Percentiles rank a stretch among this genome's conserved stretches.
These are phyloP conservation scores for Gerris buenoi DNA, from an alignment of 1,140 invertebrate species.

Conservation along the genomic window DNA sequence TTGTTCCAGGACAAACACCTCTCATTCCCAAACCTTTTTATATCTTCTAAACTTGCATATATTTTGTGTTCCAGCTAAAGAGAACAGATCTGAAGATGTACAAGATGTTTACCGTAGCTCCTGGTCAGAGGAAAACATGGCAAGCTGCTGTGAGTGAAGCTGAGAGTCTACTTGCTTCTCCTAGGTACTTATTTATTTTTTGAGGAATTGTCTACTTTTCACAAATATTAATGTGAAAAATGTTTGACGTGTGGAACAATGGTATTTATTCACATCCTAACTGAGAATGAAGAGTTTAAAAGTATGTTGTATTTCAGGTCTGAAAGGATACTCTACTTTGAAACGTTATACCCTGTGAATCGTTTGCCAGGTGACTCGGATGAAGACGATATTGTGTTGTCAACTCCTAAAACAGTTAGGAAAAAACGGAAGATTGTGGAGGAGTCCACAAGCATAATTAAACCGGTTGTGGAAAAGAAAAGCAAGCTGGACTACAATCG, in stretches of 20 bases:
- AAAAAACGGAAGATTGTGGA: not conserved
- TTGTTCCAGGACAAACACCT: too few relatives aligned
- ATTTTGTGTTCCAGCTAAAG: constrained; percentile 34
- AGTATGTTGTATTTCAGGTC: too few relatives aligned
- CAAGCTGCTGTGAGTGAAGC: constrained; percentile 43
- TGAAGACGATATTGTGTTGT: too few relatives aligned
- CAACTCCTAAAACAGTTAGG: too few relatives aligned
- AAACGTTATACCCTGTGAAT: not conserved
- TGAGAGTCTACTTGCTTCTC: constrained; percentile 25
- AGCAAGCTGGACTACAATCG: not conserved
- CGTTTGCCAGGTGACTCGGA: not conserved
- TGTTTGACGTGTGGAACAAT: too few relatives aligned
- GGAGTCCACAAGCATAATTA: not conserved
- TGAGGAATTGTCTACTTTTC: too few relatives aligned
- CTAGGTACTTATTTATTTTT: too few relatives aligned
- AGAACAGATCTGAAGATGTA: constrained; percentile 35
- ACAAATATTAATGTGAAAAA: too few relatives aligned
- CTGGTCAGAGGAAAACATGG: constrained; percentile 38
- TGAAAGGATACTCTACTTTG: not conserved
- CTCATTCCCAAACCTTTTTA: too few relatives aligned
- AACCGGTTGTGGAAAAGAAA: not conserved
- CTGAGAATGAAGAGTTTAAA: too few relatives aligned
- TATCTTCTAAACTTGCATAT: too few relatives aligned
- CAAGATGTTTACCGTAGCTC: constrained; percentile 33
- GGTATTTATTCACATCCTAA: too few relatives aligned